Percentiles rank a stretch among this genome's conserved stretches.
Evolutionary conservation across 2,113 vertebrate genomes (phyloP).

Genomic region (Numida meleagris): DNA sequence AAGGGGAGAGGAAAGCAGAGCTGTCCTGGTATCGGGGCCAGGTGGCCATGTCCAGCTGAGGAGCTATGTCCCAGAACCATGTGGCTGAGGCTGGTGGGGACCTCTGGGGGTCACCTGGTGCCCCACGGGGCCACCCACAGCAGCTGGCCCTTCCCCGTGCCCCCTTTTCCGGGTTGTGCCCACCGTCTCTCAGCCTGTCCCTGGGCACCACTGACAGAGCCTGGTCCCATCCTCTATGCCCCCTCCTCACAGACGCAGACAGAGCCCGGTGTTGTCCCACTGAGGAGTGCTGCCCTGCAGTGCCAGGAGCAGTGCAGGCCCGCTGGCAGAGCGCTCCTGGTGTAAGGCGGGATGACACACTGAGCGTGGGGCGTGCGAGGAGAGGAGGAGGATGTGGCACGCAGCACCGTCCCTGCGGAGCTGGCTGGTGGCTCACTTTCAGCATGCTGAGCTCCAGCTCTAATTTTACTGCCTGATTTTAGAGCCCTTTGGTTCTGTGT

Average conservation of each 20-base stretch:
- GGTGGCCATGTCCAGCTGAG: background rate
- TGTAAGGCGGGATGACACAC: conserved; percentile 52
- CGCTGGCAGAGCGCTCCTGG: background rate
- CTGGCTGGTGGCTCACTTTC: conserved; percentile 51
- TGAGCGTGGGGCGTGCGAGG: conserved; percentile 32
- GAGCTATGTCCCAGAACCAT: background rate
- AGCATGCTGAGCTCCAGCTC: background rate
- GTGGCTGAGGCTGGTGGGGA: background rate
- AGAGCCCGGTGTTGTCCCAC: background rate
- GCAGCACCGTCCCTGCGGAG: background rate
- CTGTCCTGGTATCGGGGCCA: background rate
- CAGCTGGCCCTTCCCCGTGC: background rate
- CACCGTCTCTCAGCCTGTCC: background rate
- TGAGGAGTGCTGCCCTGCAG: background rate
- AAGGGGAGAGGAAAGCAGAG: background rate
- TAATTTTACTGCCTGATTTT: conserved; percentile 57
- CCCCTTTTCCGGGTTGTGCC: background rate
- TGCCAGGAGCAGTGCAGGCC: background rate
- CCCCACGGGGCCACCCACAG: background rate
- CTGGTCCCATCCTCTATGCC: background rate
- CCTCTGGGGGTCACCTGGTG: background rate
- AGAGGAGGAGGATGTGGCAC: conserved; percentile 63
- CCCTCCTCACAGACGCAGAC: background rate
- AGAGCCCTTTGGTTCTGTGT: background rate
- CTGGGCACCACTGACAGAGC: background rate